These are phyloP conservation scores for Gryon sp. DNA, from an alignment of 1,140 invertebrate genomes.

Conservation along the genomic window DNA sequence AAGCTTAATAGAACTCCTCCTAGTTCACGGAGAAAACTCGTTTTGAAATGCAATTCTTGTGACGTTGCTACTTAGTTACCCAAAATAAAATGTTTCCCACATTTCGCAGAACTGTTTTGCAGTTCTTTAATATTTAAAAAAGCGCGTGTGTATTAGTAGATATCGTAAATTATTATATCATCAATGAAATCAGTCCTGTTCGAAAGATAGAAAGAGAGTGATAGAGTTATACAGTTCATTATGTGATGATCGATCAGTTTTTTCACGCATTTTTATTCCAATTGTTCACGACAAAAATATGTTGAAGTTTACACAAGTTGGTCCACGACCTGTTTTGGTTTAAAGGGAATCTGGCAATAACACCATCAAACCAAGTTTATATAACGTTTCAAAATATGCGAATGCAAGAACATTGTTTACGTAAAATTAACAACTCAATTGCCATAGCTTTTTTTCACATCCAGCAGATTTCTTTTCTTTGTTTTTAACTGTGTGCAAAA, in stretches of 20 bases:
- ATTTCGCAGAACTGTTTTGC: no score
- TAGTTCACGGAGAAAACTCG: no score
- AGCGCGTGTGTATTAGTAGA: conserved; percentile 10
- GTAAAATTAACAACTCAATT: conserved; percentile 1
- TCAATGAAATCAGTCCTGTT: conserved; percentile 51
- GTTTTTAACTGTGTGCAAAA: conserved; percentile 27
- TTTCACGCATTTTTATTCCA: conserved; percentile 27
- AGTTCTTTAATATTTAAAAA: conserved; percentile 52
- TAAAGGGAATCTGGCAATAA: no score
- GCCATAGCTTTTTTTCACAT: neutral
- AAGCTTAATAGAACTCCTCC: no score
- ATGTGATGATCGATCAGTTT: conserved; percentile 48
- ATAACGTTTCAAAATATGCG: neutral
- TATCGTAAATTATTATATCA: conserved; percentile 42
- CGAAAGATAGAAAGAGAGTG: no score
- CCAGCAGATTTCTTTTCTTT: no score
- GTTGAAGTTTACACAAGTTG: neutral
- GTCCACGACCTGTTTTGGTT: no score
- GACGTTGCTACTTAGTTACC: no score
- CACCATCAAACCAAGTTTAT: neutral
- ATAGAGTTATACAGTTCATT: conserved; percentile 39
- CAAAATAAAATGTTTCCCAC: no score
- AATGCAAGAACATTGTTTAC: conserved; percentile 11
- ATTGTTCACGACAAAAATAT: conserved; percentile 2
- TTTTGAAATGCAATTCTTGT: no score